Base-by-base conservation (phyloP, 1,140 invertebrate species). In the Macrocentrus cingulum region DNA sequence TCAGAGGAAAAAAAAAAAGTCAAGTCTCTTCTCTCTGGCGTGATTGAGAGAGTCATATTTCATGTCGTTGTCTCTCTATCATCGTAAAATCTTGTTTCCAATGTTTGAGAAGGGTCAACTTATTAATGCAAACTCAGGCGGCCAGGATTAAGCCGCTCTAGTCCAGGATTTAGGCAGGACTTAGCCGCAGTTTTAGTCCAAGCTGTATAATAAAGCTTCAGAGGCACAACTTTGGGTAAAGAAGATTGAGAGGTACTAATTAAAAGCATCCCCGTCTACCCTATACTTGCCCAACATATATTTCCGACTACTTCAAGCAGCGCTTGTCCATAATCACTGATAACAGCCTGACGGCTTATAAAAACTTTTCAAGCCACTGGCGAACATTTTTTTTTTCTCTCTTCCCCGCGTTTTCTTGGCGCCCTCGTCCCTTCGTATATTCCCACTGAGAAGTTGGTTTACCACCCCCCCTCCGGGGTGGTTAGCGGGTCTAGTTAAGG, bases 401-500 rank as follows among this genome's bases (percentile, higher is more conserved):
- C 36, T 58, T 50, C 56, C 50, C 45, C 15, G 13, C 57, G 25
- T 58, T 63, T 32, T 37, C 18, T 45, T 25, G 23, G n/a, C n/a
- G n/a, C n/a, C n/a, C n/a, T n/a, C n/a, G 11, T 23, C 48, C 37
- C 25, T 44, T 22, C 25, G 37, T 61, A n/a, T n/a, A 61, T 66
- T 64, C 66, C 61, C 57, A 70, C 68, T 67, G 66, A 76, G 70
- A 77, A 77, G 70, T 79, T 72, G 75, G 75, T 79, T 80, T 80
- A 80, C 76, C 76, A 69, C 71, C 68, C 69, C 71, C 70, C 68
- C 69, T 71, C 70, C 60, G 60, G 74, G 71, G 67, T 75, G 70
- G 71, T 76, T 77, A 73, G 74, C 69, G 74, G 76, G 68, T 78
- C 71, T 74, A 76, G 76, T 78, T 79, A 77, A 78, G 72, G 76